These are phyloP conservation scores for Anguilla japonica DNA, from an alignment of 2,113 vertebrate genomes.

Conservation along the genomic window DNA sequence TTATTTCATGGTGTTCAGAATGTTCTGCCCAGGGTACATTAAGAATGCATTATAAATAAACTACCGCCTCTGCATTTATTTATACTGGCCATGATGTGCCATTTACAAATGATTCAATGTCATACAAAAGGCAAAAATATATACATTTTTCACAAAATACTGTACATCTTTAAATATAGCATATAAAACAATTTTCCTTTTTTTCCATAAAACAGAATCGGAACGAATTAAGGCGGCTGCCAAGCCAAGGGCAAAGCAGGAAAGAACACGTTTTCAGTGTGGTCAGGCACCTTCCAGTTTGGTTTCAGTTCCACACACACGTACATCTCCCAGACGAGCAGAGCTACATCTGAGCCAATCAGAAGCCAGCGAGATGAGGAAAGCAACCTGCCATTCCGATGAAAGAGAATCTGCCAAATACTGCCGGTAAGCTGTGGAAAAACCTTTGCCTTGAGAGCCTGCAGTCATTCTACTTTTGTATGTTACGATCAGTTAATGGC, in stretches of 20 bases:
- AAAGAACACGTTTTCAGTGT: not conserved
- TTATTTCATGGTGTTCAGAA: not conserved
- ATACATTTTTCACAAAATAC: slow-evolving; percentile 36
- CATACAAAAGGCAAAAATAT: slow-evolving; percentile 10
- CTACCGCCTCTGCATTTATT: not conserved
- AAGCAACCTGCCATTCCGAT: not conserved
- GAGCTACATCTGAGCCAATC: not conserved
- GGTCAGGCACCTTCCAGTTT: not conserved
- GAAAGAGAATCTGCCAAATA: not conserved
- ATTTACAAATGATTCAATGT: slow-evolving; percentile 3
- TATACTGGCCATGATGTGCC: not conserved
- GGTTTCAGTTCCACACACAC: not conserved
- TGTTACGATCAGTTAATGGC: not conserved
- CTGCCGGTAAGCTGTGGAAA: not conserved
- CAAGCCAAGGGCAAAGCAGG: not conserved
- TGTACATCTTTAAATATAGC: slow-evolving; percentile 50
- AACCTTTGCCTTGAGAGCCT: not conserved
- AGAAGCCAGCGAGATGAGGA: not conserved
- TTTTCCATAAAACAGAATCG: not conserved
- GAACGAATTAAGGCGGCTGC: not conserved
- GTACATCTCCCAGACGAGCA: too few relatives aligned
- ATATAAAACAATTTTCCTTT: slow-evolving; percentile 33
- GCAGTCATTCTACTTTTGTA: too few relatives aligned
- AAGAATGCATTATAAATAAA: not conserved
- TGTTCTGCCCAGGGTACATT: not conserved